phyloP scores from a whole-genome alignment of 2,113 vertebrate genomes.

The Miniopterus natalensis region DNA sequence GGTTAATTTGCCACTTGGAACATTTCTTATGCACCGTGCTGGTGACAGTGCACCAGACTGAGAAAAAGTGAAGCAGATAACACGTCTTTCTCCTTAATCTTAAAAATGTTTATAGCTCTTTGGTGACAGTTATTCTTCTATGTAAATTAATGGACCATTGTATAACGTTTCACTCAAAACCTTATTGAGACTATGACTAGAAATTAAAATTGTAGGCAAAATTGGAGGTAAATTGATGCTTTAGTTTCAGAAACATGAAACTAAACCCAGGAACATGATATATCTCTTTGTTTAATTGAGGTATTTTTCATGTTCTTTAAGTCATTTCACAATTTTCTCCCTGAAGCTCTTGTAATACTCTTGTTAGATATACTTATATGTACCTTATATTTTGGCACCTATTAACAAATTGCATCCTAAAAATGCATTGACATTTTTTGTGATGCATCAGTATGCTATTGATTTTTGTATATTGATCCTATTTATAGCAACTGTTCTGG shows the following conservation, averaged over 20 bases:
- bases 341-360: neutral
- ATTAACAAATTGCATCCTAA: neutral
- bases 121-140: neutral
- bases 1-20: neutral
- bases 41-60: neutral
- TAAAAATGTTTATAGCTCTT: neutral
- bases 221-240: neutral
- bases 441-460: neutral
- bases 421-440: neutral
- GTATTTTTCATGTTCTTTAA: neutral
- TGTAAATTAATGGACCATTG: neutral
- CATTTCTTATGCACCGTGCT: neutral
- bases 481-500: neutral
- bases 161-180: neutral
- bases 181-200: neutral
- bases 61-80: neutral
- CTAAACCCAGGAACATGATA: neutral
- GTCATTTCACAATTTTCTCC: neutral
- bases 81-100: neutral
- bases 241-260: neutral
- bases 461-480: neutral
- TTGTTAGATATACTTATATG: neutral
- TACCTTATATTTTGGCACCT: neutral
- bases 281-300: neutral
- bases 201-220: neutral